Percentiles rank a stretch among this genome's conserved stretches.
Conservation (phyloP, 53 echinoderm and acorn worm species). For the Patiria pectinifera region DNA sequence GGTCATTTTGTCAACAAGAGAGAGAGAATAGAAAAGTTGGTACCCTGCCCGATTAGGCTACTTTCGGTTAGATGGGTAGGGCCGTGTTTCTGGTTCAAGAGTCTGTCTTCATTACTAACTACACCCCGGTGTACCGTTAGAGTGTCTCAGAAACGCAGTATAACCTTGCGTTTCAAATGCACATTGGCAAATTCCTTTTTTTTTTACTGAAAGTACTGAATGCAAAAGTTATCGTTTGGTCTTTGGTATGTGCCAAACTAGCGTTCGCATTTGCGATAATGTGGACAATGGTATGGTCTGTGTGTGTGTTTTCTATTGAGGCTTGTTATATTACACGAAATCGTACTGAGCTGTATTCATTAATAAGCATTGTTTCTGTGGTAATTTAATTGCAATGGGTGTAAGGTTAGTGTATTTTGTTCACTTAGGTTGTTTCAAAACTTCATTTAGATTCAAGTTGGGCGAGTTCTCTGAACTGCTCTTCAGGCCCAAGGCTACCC, state of each 20-base stretch:
- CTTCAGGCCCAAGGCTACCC: too few species aligned
- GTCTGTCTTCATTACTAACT: neutral
- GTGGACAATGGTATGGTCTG: too few species aligned
- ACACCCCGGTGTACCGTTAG: neutral
- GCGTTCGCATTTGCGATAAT: neutral
- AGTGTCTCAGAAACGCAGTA: neutral
- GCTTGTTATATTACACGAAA: too few species aligned
- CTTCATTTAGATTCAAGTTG: too few species aligned
- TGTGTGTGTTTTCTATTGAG: too few species aligned
- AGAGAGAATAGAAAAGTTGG: neutral
- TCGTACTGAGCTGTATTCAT: too few species aligned
- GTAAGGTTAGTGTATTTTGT: too few species aligned
- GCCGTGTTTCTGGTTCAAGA: neutral
- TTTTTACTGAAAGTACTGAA: neutral
- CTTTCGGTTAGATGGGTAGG: neutral
- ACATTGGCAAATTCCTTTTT: neutral
- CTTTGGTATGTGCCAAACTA: neutral
- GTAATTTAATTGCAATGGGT: too few species aligned
- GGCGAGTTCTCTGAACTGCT: too few species aligned
- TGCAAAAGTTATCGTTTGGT: neutral
- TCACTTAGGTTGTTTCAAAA: too few species aligned
- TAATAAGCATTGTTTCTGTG: too few species aligned
- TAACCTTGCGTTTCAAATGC: neutral
- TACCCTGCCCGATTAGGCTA: neutral
- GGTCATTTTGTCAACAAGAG: slow-evolving; percentile 5